Evolutionary conservation across 92 coral and sea anemone genomes (phyloP).

Genomic region (Epizoanthus illoricatus): DNA sequence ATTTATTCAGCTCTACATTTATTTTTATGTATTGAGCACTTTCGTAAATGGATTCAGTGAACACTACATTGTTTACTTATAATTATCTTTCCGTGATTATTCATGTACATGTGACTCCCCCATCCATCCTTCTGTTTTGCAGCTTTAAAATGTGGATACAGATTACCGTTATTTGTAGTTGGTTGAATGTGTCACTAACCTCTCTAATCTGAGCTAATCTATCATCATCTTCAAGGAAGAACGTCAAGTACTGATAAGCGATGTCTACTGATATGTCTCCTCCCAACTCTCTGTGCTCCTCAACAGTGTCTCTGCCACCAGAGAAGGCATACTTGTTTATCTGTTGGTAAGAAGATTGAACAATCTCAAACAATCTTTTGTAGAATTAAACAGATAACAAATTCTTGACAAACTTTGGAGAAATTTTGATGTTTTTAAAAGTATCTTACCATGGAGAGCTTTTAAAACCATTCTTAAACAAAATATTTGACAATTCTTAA

Average conservation of each 20-base stretch:
- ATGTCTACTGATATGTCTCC: conserved; percentile 93
- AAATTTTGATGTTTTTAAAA: too few species aligned
- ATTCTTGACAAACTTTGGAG: neutral
- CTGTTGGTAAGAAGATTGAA: conserved; percentile 38
- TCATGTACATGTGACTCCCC: too few species aligned
- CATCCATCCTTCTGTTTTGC: neutral
- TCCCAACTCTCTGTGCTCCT: conserved; percentile 87
- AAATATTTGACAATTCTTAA: too few species aligned
- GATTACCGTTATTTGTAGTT: too few species aligned
- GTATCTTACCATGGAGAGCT: too few species aligned
- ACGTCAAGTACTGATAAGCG: conserved; percentile 90
- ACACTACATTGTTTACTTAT: too few species aligned
- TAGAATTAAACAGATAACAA: neutral
- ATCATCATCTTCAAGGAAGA: conserved; percentile 95
- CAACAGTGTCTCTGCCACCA: conserved; percentile 93
- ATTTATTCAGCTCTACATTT: too few species aligned
- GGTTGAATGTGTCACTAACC: conserved; percentile 47
- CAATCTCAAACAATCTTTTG: neutral
- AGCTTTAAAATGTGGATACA: neutral
- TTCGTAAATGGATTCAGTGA: too few species aligned
- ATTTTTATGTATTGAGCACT: too few species aligned
- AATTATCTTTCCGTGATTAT: too few species aligned
- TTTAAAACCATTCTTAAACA: too few species aligned
- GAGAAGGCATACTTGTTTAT: conserved; percentile 98
- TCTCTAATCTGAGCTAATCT: conserved; percentile 82